Evolutionary conservation across 2,113 vertebrate genomes (phyloP).

Genomic region (Pholis gunnellus): DNA sequence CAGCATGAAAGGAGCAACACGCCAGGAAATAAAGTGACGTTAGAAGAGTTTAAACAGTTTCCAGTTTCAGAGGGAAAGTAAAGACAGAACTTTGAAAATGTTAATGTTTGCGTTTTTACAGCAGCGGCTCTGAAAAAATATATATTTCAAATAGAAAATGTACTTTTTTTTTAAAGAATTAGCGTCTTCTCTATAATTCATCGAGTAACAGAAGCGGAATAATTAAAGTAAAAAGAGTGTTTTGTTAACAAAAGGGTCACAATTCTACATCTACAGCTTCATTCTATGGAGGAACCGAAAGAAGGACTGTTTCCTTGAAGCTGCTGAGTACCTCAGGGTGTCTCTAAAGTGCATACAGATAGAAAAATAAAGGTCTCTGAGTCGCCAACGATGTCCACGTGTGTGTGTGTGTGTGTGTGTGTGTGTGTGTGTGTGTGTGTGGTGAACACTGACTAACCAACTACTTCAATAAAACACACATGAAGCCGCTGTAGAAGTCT

Average conservation of each 20-base stretch:
- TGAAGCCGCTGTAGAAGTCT: not conserved
- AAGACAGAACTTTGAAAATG: not conserved
- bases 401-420: not conserved
- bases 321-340: slow-evolving; percentile 61
- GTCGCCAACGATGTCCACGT: slow-evolving; percentile 4
- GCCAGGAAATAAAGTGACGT: not conserved
- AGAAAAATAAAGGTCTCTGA: slow-evolving; percentile 56
- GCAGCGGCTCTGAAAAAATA: slow-evolving; percentile 43
- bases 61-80: slow-evolving; percentile 45
- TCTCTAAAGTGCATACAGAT: slow-evolving; percentile 79
- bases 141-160: slow-evolving; percentile 18
- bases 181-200: not conserved
- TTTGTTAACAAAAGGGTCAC: slow-evolving; percentile 3
- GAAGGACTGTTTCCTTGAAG: slow-evolving; percentile 27
- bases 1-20: slow-evolving; percentile 27
- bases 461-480: not conserved
- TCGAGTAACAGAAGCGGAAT: not conserved
- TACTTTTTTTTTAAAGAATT: slow-evolving; percentile 10
- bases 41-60: slow-evolving; percentile 21
- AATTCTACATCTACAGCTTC: not conserved
- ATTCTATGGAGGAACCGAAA: not conserved
- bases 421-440: not conserved
- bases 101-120: slow-evolving; percentile 34
- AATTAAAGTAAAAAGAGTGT: not conserved
- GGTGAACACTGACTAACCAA: not conserved